A percentile compares a stretch with the other conserved stretches of the same genome.
Evolutionary conservation across 2,888 invertebrate genomes (phyloP).

Genomic region (Rhopalosiphum nymphaeae): DNA sequence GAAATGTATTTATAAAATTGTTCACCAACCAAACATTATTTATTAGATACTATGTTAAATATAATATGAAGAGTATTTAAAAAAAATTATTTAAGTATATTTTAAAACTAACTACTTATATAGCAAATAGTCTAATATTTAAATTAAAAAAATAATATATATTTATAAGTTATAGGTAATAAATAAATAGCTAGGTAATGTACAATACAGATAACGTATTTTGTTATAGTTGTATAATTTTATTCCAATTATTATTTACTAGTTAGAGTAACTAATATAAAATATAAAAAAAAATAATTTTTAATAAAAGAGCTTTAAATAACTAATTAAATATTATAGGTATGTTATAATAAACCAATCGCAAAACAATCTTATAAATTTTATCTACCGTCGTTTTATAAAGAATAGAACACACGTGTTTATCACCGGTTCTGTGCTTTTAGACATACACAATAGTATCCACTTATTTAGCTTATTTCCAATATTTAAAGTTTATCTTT

Average conservation of each 20-base stretch:
- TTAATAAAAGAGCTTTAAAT: background rate
- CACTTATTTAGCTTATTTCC: slow-evolving; percentile 39
- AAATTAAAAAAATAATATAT: background rate
- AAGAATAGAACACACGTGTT: slow-evolving; percentile 4
- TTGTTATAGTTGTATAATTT: background rate
- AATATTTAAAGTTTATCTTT: slow-evolving; percentile 52
- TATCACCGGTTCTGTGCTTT: slow-evolving; percentile 35
- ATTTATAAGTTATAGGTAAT: background rate
- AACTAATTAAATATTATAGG: background rate
- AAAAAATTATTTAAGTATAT: background rate
- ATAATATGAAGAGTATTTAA: background rate
- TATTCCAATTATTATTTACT: background rate
- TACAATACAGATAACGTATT: background rate
- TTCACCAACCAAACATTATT: background rate
- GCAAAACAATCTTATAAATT: slow-evolving; percentile 12
- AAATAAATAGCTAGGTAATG: background rate
- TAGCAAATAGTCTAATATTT: background rate
- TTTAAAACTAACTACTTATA: background rate
- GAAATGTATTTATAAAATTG: background rate
- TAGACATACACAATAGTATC: slow-evolving; percentile 41
- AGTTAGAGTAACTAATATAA: background rate
- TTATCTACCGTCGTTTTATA: background rate
- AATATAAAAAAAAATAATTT: background rate
- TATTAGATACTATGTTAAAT: background rate
- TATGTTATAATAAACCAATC: background rate